Evolutionary conservation across 2,888 invertebrate species (phyloP).

Genomic region (Volucella bombylans): DNA sequence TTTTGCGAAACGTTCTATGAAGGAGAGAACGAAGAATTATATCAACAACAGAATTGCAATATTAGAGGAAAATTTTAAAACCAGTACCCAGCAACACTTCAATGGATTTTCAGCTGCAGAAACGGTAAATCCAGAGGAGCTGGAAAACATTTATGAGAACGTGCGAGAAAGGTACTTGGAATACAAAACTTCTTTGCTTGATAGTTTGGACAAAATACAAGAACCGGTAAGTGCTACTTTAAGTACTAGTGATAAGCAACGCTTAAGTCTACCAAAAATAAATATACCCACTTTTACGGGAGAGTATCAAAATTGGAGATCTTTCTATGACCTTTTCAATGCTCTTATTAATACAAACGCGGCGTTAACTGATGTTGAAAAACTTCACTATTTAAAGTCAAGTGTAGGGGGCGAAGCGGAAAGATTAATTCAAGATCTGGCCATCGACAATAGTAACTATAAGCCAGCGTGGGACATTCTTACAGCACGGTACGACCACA

Average conservation of each 20-base stretch:
- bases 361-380: slow-evolving; percentile 3
- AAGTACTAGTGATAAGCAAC: slow-evolving; percentile 3
- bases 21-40: too few species aligned
- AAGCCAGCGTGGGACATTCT: slow-evolving; percentile 13
- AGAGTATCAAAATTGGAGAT: slow-evolving; percentile 11
- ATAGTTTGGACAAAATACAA: background rate
- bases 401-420: background rate
- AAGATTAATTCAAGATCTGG: slow-evolving; percentile 4
- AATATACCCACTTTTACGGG: slow-evolving; percentile 23
- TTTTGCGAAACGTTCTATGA: too few species aligned
- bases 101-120: slow-evolving; percentile 9
- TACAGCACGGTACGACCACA: slow-evolving; percentile 1
- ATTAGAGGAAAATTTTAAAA: background rate
- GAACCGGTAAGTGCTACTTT: slow-evolving; percentile 9
- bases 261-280: slow-evolving; percentile 15
- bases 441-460: background rate
- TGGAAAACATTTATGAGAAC: slow-evolving; percentile 3
- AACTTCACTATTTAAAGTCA: slow-evolving; percentile 17
- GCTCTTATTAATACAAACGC: too few species aligned
- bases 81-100: slow-evolving; percentile 14
- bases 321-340: slow-evolving; percentile 1
- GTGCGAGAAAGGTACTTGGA: background rate
- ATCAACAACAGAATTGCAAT: too few species aligned
- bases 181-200: slow-evolving; percentile 1
- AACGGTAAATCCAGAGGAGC: background rate